phyloP scores from a whole-genome alignment of 2,888 invertebrate species.

The Diplolepis rosae region DNA sequence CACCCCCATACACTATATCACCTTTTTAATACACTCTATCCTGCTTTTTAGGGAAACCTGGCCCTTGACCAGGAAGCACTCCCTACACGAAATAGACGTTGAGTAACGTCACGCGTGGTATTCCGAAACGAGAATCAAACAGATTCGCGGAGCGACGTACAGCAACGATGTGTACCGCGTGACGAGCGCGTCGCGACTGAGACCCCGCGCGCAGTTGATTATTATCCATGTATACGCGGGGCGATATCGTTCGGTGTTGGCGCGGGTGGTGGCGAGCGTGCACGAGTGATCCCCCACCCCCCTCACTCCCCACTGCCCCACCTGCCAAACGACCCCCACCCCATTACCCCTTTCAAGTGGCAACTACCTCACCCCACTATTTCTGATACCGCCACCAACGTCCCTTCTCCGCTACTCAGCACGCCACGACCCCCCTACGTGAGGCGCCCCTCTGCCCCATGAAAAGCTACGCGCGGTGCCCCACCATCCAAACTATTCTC shows the following conservation, averaged over 20 bases:
- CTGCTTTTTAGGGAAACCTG: neutral
- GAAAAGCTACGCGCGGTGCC: neutral
- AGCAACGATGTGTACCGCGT: conserved; percentile 70
- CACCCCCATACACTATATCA: neutral
- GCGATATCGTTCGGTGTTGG: conserved; percentile 58
- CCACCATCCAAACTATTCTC: conserved; percentile 21
- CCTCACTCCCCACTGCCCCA: conserved; percentile 32
- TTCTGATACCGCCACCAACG: conserved; percentile 51
- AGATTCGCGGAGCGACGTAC: conserved; percentile 39
- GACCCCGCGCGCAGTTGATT: conserved; percentile 67
- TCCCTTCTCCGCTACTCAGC: conserved; percentile 70
- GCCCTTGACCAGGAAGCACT: neutral
- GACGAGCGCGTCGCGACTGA: conserved; percentile 74
- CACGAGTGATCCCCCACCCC: conserved; percentile 46
- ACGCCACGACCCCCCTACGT: conserved; percentile 70
- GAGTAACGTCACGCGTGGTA: conserved; percentile 39
- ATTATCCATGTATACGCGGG: conserved; percentile 52
- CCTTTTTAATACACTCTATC: neutral
- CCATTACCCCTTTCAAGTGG: conserved; percentile 57
- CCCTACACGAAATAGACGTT: neutral
- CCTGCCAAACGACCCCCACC: conserved; percentile 25
- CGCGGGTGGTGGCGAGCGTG: conserved; percentile 62
- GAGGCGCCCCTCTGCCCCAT: conserved; percentile 52
- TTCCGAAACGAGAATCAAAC: neutral
- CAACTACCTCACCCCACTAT: conserved; percentile 67